A percentile compares a stretch with the other conserved stretches of the same genome.
Evolutionary conservation across 35 echinoderm and acorn worm genomes (phyloP).

Genomic region (Heliocidaris erythrogramma): DNA sequence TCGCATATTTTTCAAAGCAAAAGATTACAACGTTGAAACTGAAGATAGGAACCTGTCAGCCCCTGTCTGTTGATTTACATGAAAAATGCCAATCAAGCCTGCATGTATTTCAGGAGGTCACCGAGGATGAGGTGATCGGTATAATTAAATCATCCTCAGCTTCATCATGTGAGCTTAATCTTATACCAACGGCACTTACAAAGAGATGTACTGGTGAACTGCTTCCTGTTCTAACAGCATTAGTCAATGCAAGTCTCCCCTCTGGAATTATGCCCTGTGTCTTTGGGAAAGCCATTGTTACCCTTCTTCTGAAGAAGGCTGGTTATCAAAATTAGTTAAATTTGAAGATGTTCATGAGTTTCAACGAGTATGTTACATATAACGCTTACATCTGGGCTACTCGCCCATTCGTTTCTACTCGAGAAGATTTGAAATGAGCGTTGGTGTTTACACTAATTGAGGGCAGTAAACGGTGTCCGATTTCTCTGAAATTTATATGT

Average conservation of each 20-base stretch:
- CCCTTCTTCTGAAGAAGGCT: conserved; percentile 61
- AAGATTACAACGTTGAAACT: neutral
- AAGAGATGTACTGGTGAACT: neutral
- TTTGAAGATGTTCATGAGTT: too few relatives aligned
- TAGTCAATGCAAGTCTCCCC: conserved; percentile 56
- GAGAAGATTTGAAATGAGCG: too few relatives aligned
- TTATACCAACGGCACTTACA: neutral
- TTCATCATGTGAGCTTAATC: neutral
- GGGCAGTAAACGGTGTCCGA: too few relatives aligned
- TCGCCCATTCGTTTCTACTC: too few relatives aligned
- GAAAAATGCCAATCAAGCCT: neutral
- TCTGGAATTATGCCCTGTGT: conserved; percentile 48
- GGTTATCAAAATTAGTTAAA: too few relatives aligned
- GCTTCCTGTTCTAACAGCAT: neutral
- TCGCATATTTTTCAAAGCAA: neutral
- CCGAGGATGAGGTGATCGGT: neutral
- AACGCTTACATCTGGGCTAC: too few relatives aligned
- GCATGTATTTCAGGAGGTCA: neutral
- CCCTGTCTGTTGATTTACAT: neutral
- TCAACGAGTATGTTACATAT: too few relatives aligned
- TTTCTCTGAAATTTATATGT: too few relatives aligned
- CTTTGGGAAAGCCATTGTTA: conserved; percentile 52
- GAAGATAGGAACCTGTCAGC: neutral
- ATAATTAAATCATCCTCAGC: neutral
- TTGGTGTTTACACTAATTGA: too few relatives aligned